Evolutionary conservation across 2,113 vertebrate genomes (phyloP).

Genomic region (Piliocolobus tephrosceles): DNA sequence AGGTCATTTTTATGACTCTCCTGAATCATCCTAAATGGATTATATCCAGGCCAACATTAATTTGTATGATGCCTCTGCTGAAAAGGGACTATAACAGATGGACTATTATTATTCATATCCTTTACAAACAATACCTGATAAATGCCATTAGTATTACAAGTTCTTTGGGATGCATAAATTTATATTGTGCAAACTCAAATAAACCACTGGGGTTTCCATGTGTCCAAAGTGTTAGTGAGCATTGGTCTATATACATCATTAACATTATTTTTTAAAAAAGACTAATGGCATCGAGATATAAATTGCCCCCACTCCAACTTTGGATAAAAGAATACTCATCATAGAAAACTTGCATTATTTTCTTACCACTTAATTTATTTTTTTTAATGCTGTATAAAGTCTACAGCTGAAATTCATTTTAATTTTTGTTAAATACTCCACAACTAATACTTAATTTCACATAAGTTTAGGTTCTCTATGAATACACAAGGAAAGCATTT

Average conservation of each 20-base stretch:
- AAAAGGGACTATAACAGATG: constrained; percentile 44
- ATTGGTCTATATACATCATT: neutral
- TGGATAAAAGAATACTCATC: neutral
- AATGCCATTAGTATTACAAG: neutral
- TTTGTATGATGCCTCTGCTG: constrained; percentile 47
- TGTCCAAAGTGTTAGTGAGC: neutral
- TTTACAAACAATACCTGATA: constrained; percentile 58
- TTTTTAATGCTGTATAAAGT: neutral
- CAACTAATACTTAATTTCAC: neutral
- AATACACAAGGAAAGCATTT: neutral
- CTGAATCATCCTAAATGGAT: constrained; percentile 22
- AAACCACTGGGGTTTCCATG: neutral
- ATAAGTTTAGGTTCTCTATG: neutral
- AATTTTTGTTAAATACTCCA: neutral
- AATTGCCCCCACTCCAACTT: neutral
- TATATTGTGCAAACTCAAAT: neutral
- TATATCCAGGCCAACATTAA: constrained; percentile 39
- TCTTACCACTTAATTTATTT: neutral
- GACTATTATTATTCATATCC: constrained; percentile 39
- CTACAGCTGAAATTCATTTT: neutral
- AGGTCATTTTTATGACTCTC: constrained; percentile 32
- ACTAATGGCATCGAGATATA: neutral
- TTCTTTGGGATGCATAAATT: neutral
- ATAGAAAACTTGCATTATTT: neutral
- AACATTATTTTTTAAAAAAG: neutral